Percentiles rank a stretch among this genome's conserved stretches.
phyloP scores from a whole-genome alignment of 2,888 invertebrate species.

The Dolichomitus sp. region DNA sequence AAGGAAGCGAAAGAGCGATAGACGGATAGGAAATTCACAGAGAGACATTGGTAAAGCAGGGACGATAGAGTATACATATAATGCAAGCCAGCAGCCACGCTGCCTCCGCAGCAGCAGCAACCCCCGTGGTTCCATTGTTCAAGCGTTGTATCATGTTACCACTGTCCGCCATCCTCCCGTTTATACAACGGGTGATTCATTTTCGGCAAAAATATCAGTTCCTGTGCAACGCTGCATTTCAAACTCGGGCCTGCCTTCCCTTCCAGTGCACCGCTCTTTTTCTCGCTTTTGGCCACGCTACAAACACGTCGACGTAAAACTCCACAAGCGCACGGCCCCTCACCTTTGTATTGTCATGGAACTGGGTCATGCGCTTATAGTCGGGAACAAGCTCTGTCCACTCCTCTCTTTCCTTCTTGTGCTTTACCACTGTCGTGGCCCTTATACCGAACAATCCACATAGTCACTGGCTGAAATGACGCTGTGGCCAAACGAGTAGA shows the following conservation, averaged over 20 bases:
- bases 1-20: background rate
- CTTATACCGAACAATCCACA: constrained; percentile 22
- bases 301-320: constrained; percentile 49
- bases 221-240: constrained; percentile 81
- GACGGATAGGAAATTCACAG: background rate
- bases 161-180: constrained; percentile 76
- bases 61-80: constrained; percentile 10
- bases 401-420: constrained; percentile 15
- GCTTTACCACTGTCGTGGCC: constrained; percentile 1
- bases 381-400: constrained; percentile 37
- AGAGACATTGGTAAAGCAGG: constrained; percentile 5
- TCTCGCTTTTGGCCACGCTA: constrained; percentile 48
- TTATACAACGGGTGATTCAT: constrained; percentile 83
- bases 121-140: constrained; percentile 79
- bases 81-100: background rate
- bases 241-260: constrained; percentile 68
- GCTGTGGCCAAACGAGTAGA: constrained; percentile 2
- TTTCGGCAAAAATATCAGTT: constrained; percentile 84
- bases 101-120: constrained; percentile 52
- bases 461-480: background rate
- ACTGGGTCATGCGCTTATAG: constrained; percentile 74
- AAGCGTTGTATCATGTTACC: constrained; percentile 83
- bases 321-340: constrained; percentile 1
- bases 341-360: constrained; percentile 74
- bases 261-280: constrained; percentile 41